Base-by-base conservation (phyloP, 2,113 vertebrate species). In the Tichodroma muraria region DNA sequence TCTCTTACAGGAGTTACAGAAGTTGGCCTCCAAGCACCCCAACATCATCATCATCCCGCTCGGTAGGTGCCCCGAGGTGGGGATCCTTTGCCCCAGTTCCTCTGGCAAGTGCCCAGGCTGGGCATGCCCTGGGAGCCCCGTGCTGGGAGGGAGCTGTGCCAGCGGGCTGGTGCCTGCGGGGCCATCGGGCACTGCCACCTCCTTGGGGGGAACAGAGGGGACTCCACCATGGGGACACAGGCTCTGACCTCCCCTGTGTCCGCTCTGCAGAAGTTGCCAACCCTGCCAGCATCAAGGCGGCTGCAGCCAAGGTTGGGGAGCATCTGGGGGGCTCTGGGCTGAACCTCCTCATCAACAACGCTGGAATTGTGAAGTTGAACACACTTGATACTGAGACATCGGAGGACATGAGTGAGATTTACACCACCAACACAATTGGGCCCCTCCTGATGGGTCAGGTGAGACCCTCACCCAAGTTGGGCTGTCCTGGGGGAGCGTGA, bases 391-490 rank as follows among this genome's bases (percentile, higher is more conserved):
- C 2, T 0, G 68, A 94, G 33, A 96, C 40, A 0, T 5, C 8
- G 2, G 86, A 93, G 63, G 4, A 24, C 17, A 93, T 96, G 93
- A 18, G 4, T 0, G 8, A 42, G 8, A 1, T 24, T 65, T 94
- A 94, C 31, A 65, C 64, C 25, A 89, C 88, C 31, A 95, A 95
- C 53, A 66, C 84, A 0, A 1, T 49, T 27, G 92, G 83, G 0
- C 85, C 97, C 4, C n/a, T 96, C 54, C 63, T 97, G 33, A 22
- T 94, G 19, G 47, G 92, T 22, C 95, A 97, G 94, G 97, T 96
- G 73, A 90, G 60, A 30, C 12, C 6, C 22, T n/a, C 19, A n/a
- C 37, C 11, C 12, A 6, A n/a, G 5, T 3, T 25, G 19, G 19
- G 19, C 53, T 68, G 42, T 80, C 28, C 42, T 57, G 22, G 42